Base-by-base conservation (phyloP, 2,113 vertebrate genomes). In the Ophthalmolycus amberensis region DNA sequence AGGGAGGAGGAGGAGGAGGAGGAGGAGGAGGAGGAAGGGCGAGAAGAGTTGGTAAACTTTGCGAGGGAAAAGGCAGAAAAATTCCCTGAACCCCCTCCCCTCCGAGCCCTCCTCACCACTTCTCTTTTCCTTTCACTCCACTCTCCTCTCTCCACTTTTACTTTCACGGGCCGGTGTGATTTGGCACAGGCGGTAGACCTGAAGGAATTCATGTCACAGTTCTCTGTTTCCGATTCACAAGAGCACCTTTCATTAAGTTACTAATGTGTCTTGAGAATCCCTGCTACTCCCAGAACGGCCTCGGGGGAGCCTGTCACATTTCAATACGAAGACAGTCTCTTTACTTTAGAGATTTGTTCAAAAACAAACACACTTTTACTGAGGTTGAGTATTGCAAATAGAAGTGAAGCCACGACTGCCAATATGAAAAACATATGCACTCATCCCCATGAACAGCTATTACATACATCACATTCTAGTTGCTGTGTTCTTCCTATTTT, bases 51-150 rank as follows among this genome's bases (percentile, higher is more conserved):
- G 56, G 40, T 42, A 12, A 58, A 80, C 50, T 69, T 38, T 40
- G 42, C 1, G n/a, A 77, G 22, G 83, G 63, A 29, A 32, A 86
- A 52, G 60, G 54, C 74, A 84, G 72, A 80, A 89, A 88, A 90
- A 88, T 66, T 86, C 88, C 91, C 87, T 86, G 40, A 91, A 86
- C 62, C 79, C 70, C 79, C 82, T 81, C 84, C 48, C 14, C 9
- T 14, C 38, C 12, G 0, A 75, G 56, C 65, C 54, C 10, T 65
- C 56, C 14, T 56, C 4, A 50, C 58, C 69, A 84, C 90, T 90
- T 92, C 86, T 84, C 87, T 62, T 87, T 91, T 89, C 70, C 66
- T 87, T 84, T 85, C 38, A 68, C 80, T 75, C 29, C 37, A 46
- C 65, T 83, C 70, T 83, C 54, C 82, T 84, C 69, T 69, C 52